Evolutionary conservation across 2,113 vertebrate genomes (phyloP).

Genomic region (Dendrocopos noguchii): DNA sequence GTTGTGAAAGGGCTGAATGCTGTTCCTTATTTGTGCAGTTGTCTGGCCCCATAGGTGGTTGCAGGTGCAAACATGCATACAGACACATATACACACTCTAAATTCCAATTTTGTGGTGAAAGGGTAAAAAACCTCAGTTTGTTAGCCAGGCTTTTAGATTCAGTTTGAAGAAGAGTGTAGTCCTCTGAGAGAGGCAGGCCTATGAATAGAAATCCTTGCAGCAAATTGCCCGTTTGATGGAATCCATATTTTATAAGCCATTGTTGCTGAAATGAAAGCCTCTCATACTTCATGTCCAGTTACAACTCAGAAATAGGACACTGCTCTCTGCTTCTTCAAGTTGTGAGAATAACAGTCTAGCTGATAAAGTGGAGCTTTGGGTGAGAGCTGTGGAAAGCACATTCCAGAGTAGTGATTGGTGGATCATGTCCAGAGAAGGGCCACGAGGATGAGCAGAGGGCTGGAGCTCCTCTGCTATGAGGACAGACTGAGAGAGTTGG

Average conservation of each 20-base stretch:
- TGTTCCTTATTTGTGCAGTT: neutral
- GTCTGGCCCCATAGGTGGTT: neutral
- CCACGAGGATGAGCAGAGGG: too few species aligned
- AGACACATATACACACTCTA: neutral
- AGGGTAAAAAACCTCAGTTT: neutral
- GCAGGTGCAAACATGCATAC: neutral
- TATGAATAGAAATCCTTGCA: neutral
- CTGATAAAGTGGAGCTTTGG: neutral
- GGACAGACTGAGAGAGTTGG: too few species aligned
- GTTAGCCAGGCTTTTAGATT: neutral
- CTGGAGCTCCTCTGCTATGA: too few species aligned
- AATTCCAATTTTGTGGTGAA: neutral
- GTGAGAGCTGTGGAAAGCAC: neutral
- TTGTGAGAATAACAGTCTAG: neutral
- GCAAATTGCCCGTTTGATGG: neutral
- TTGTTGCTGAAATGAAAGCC: neutral
- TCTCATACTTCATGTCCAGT: neutral
- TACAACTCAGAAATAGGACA: neutral
- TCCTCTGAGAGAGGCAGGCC: neutral
- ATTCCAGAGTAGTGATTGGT: neutral
- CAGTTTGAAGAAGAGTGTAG: neutral
- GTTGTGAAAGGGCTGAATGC: neutral
- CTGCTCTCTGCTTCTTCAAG: neutral
- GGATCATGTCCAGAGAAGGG: accelerated
- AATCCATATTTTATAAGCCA: neutral